Base-by-base conservation (phyloP, 64 coral and sea anemone genomes). In the Exaiptasia diaphana region DNA sequence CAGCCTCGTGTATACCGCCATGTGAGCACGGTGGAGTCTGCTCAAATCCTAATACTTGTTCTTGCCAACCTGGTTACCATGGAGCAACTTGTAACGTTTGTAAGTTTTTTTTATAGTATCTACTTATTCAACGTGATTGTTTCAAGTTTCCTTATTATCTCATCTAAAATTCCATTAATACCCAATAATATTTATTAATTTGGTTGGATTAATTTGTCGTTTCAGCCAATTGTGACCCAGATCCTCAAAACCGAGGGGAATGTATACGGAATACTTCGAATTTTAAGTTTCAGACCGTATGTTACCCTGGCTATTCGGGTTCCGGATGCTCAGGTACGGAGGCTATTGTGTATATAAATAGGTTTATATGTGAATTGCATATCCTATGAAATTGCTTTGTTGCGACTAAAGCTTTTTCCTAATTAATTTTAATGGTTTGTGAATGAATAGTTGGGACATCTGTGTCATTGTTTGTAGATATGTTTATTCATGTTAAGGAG, bases 1-100 rank as follows among this genome's bases (percentile, higher is more conserved):
- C 30, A 87, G 84, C 84, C 20, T 77, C 62, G 25, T 87, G 84
- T 77, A 24, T 77, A 39, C 74, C 84, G 4, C 78, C 67, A 32
- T 87, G 84, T 38, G 22, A 87, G 23, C 77, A 87, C 20, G 72
- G 57, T 3, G 84, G 84, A 44, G 41, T 31, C 1, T 87, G 84
- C 9, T 2, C 4, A 4, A 4, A 4, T 28, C 74, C 84, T 9
- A 69, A 87, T 41, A 15, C 0, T 4, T 87, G 84, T 32, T 5
- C 31, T 0, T 87, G 84, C 29, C 4, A 20, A 23, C 8, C 2
- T 3, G 73, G 58, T 15, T 87, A 78, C 22, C 4, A 2, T 13
- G 60, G 59, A n/a, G 4, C 45, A 15, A 35, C 5, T 21, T 87
- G 84, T 50, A 58, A 85, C n/a, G 25, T 1, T 7, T 28, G 82